These are phyloP conservation scores for Acanthosepion lycidas DNA, from an alignment of 2,888 invertebrate species.

Conservation along the genomic window DNA sequence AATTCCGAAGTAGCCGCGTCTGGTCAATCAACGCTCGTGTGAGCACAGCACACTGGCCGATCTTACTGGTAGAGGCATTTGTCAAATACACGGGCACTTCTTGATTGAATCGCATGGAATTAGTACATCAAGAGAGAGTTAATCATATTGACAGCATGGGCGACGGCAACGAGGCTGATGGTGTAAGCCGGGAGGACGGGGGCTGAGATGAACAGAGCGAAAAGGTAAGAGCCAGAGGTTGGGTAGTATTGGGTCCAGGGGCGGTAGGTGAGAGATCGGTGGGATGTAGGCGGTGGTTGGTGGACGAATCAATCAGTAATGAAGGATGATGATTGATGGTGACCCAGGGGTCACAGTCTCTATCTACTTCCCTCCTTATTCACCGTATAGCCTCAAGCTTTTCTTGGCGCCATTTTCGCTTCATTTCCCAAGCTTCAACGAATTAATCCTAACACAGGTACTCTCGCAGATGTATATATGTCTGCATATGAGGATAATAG, in stretches of 20 bases:
- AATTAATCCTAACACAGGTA: background rate
- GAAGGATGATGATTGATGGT: background rate
- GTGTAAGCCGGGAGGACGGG: no score
- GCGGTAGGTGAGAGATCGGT: no score
- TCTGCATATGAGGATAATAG: background rate
- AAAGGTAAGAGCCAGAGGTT: no score
- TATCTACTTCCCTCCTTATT: background rate
- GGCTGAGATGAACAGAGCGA: no score
- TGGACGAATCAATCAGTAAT: background rate
- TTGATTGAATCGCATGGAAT: constrained; percentile 33
- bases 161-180: no score
- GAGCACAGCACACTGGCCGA: background rate
- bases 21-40: no score
- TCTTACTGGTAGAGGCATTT: background rate
- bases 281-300: no score
- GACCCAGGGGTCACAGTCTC: background rate
- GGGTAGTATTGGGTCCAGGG: no score
- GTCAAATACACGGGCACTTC: background rate
- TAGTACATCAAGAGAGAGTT: constrained; percentile 6
- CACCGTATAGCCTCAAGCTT: background rate
- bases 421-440: background rate
- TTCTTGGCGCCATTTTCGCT: background rate
- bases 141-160: no score
- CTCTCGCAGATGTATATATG: background rate
- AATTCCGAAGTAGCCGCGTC: no score